A percentile compares a stretch with the other conserved stretches of the same genome.
Conservation (phyloP, 2,888 invertebrate species). For the Leptopilina drosophilae region DNA sequence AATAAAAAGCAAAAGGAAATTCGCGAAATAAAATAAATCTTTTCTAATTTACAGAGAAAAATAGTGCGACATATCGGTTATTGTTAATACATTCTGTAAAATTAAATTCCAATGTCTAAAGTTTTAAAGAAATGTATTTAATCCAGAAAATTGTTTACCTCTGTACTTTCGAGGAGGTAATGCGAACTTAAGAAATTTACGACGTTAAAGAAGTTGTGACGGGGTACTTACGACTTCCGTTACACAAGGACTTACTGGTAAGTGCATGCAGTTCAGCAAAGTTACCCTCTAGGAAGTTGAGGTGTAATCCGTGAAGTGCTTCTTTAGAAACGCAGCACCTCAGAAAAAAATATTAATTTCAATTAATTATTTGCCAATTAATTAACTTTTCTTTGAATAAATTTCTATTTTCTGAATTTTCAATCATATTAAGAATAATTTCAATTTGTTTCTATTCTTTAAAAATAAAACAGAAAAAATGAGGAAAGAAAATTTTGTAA, state of each 20-base stretch:
- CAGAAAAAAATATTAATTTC: background rate
- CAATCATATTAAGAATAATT: no score
- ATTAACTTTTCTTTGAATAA: no score
- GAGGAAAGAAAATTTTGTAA: no score
- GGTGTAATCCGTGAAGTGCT: slow-evolving; percentile 32
- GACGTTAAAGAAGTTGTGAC: slow-evolving; percentile 25
- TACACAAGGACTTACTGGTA: slow-evolving; percentile 35
- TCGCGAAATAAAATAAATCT: background rate
- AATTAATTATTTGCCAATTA: background rate
- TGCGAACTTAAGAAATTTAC: slow-evolving; percentile 31
- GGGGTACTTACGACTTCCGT: slow-evolving; percentile 22
- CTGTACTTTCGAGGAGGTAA: slow-evolving; percentile 8
- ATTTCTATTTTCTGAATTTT: no score
- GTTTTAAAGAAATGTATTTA: background rate
- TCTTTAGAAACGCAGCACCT: slow-evolving; percentile 23
- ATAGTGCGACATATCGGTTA: background rate
- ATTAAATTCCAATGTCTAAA: slow-evolving; percentile 7
- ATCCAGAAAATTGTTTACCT: slow-evolving; percentile 33
- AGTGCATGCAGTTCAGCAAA: slow-evolving; percentile 33
- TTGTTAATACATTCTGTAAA: background rate
- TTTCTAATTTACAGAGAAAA: background rate
- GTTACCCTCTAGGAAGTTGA: slow-evolving; percentile 23
- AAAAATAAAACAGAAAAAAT: no score
- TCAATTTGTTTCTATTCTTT: no score
- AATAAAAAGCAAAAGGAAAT: no score